phyloP scores from a whole-genome alignment of 1,140 invertebrate species.

The Whitmania pigra region DNA sequence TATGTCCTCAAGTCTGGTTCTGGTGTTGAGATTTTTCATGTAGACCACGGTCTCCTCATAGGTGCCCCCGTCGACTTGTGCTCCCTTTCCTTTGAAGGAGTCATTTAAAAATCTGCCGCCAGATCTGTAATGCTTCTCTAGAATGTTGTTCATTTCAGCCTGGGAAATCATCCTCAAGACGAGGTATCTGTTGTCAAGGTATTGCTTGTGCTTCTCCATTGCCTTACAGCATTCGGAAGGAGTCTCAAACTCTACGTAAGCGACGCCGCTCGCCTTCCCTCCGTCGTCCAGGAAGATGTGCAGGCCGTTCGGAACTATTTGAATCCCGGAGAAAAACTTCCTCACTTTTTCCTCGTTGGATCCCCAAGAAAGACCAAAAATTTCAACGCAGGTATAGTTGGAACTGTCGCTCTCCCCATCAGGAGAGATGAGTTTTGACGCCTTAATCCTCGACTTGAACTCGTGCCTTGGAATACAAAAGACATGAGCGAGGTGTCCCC shows the following conservation, averaged over 20 bases:
- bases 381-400: constrained; percentile 49
- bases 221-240: constrained; percentile 57
- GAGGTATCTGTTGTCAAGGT: constrained; percentile 41
- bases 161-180: constrained; percentile 55
- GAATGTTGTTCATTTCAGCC: constrained; percentile 41
- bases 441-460: constrained; percentile 24
- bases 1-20: constrained; percentile 71
- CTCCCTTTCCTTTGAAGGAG: constrained; percentile 1
- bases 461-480: constrained; percentile 25
- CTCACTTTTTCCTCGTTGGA: constrained; percentile 62
- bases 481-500: constrained; percentile 32
- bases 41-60: constrained; percentile 20
- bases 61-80: constrained; percentile 22
- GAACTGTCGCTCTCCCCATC: neutral
- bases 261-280: constrained; percentile 61
- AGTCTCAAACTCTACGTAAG: constrained; percentile 67
- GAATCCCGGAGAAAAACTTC: constrained; percentile 64
- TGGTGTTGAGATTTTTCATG: constrained; percentile 72
- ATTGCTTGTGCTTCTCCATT: constrained; percentile 45
- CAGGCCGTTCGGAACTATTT: constrained; percentile 59
- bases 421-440: neutral
- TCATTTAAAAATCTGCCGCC: constrained; percentile 19
- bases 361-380: constrained; percentile 61
- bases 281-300: constrained; percentile 59
- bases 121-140: constrained; percentile 26